phyloP scores from a whole-genome alignment of 1,140 invertebrate species.

The Sycophila sp. region DNA sequence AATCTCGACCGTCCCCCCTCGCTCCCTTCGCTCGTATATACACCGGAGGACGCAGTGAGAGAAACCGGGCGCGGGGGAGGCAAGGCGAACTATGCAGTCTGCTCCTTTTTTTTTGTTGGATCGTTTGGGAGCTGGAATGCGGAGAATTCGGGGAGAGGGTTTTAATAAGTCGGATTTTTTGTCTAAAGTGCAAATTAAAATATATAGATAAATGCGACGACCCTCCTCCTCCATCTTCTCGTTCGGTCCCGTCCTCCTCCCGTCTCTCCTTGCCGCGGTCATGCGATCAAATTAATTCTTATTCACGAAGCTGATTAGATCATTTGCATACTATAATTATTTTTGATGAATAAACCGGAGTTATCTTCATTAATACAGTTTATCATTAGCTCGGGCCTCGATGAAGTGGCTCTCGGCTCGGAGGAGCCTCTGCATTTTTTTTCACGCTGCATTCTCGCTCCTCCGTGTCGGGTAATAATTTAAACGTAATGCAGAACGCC shows the following conservation, averaged over 20 bases:
- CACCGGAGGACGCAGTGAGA: too few species aligned
- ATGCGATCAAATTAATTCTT: conserved; percentile 29
- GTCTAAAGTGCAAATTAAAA: conserved; percentile 33
- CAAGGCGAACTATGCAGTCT: neutral
- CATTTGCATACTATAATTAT: conserved; percentile 41
- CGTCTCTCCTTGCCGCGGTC: neutral
- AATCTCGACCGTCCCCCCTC: conserved; percentile 24
- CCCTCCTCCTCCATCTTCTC: neutral
- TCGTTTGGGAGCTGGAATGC: conserved; percentile 19
- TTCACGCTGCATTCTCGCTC: neutral
- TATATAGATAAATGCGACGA: conserved; percentile 30
- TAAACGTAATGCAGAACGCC: neutral
- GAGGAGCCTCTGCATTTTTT: neutral
- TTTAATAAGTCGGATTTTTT: conserved; percentile 32
- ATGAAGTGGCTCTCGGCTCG: neutral
- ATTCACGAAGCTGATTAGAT: conserved; percentile 25
- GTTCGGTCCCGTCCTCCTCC: neutral
- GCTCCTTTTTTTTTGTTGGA: neutral
- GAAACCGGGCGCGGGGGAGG: neutral
- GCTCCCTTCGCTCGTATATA: too few species aligned
- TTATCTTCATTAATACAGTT: conserved; percentile 20
- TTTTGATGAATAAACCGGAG: conserved; percentile 30
- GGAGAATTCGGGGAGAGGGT: conserved; percentile 18
- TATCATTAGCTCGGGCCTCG: neutral
- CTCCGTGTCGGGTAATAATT: neutral